Percentiles rank a stretch among this genome's conserved stretches.
Conservation (phyloP, 2,113 vertebrate genomes). For the Acrocephalus kingi region DNA sequence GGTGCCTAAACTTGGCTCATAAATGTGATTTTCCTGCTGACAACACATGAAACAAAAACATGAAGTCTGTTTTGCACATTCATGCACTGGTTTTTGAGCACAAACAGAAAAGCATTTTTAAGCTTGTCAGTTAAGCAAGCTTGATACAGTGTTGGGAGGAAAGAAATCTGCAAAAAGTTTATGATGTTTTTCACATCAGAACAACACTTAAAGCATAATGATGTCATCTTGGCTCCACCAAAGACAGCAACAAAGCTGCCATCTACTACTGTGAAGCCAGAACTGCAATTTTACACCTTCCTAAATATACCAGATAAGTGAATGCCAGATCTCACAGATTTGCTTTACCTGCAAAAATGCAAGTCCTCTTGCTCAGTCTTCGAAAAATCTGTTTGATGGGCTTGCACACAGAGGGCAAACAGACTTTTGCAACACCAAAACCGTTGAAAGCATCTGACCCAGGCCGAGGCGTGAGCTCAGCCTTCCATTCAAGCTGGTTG, state of each 20-base stretch:
- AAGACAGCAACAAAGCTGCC: neutral
- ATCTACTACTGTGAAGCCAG: neutral
- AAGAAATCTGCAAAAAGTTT: conserved; percentile 31
- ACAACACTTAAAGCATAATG: conserved; percentile 15
- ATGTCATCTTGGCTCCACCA: conserved; percentile 32
- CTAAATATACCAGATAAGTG: neutral
- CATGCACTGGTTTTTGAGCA: neutral
- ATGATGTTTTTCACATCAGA: conserved; percentile 18
- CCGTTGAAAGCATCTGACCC: neutral
- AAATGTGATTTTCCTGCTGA: neutral
- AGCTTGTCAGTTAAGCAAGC: neutral
- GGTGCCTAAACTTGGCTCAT: neutral
- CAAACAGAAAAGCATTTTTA: conserved; percentile 16
- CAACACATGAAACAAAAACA: neutral
- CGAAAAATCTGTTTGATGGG: neutral
- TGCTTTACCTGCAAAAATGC: neutral
- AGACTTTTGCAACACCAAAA: neutral
- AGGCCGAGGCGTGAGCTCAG: neutral
- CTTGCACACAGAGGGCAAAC: neutral
- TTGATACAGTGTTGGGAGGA: neutral
- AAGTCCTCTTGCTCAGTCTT: neutral
- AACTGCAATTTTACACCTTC: neutral
- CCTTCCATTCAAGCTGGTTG: neutral
- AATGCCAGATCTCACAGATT: neutral
- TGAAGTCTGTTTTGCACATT: neutral